A percentile compares a stretch with the other conserved stretches of the same genome.
These are phyloP conservation scores for Sebastes baramenuke DNA, from an alignment of 2,797 vertebrate species.

Conservation along the genomic window DNA sequence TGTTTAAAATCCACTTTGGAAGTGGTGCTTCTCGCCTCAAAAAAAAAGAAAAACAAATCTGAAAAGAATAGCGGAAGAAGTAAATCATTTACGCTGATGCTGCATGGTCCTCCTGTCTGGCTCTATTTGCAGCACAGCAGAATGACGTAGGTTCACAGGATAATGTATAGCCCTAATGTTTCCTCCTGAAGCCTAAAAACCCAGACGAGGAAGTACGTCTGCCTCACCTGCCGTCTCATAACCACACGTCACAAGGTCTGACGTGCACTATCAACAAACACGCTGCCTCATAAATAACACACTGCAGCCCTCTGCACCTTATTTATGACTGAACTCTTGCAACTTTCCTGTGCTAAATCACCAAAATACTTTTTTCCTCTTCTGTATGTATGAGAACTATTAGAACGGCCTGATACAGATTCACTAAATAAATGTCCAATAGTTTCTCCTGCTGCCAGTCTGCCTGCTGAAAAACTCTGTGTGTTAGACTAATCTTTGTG, in stretches of 20 bases:
- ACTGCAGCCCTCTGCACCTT: conserved; percentile 32
- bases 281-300: conserved; percentile 61
- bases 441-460: conserved; percentile 47
- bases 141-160: conserved; percentile 22
- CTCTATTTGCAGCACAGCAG: conserved; percentile 19
- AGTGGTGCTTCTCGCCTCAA: conserved; percentile 1
- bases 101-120: conserved; percentile 6
- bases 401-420: conserved; percentile 5
- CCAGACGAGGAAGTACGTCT: conserved; percentile 40
- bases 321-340: conserved; percentile 60
- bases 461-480: conserved; percentile 37
- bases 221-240: conserved; percentile 48
- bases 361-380: conserved; percentile 5
- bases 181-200: conserved; percentile 32
- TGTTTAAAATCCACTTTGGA: not conserved
- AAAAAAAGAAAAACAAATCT: not conserved
- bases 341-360: conserved; percentile 70
- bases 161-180: conserved; percentile 48
- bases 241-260: conserved; percentile 45
- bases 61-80: conserved; percentile 13
- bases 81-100: not conserved
- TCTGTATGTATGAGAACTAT: conserved; percentile 23
- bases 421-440: conserved; percentile 29
- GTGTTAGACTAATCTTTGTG: conserved; percentile 52
- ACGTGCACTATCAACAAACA: conserved; percentile 34